Evolutionary conservation across 1,140 invertebrate genomes (phyloP).

Genomic region (Telenomus remus): DNA sequence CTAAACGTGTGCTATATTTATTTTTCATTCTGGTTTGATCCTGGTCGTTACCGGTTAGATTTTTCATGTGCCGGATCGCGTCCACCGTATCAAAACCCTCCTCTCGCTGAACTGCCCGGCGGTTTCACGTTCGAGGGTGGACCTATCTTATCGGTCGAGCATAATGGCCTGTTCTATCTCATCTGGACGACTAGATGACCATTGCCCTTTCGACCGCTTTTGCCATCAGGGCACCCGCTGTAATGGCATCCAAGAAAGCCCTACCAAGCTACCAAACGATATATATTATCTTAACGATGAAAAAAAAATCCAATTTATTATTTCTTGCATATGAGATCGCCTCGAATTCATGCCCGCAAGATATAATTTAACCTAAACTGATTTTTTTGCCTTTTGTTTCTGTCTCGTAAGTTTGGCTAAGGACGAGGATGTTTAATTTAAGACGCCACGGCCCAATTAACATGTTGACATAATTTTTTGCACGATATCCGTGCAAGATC

Average conservation of each 20-base stretch:
- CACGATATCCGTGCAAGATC: constrained; percentile 64
- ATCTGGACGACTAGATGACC: constrained; percentile 67
- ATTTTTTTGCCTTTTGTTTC: no score
- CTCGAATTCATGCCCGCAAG: constrained; percentile 9
- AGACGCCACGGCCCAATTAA: constrained; percentile 11
- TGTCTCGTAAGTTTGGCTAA: no score
- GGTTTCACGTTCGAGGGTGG: constrained; percentile 65
- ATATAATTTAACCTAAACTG: no score
- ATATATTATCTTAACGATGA: constrained; percentile 55
- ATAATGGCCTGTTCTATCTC: constrained; percentile 75
- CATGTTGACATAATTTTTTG: constrained; percentile 45
- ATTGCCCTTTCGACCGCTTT: constrained; percentile 61
- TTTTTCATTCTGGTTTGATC: constrained; percentile 38
- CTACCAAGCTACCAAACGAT: constrained; percentile 43
- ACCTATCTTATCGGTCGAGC: constrained; percentile 74
- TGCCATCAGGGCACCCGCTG: constrained; percentile 56
- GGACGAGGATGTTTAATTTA: no score
- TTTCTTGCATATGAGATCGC: constrained; percentile 29
- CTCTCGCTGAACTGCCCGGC: constrained; percentile 50
- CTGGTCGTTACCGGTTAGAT: constrained; percentile 61
- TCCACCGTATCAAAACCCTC: constrained; percentile 71
- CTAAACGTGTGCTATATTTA: no score
- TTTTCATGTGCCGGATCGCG: constrained; percentile 72
- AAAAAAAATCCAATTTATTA: constrained; percentile 54
- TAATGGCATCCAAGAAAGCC: constrained; percentile 59